Conservation (phyloP, 1,140 invertebrate species). For the Halotydeus destructor region DNA sequence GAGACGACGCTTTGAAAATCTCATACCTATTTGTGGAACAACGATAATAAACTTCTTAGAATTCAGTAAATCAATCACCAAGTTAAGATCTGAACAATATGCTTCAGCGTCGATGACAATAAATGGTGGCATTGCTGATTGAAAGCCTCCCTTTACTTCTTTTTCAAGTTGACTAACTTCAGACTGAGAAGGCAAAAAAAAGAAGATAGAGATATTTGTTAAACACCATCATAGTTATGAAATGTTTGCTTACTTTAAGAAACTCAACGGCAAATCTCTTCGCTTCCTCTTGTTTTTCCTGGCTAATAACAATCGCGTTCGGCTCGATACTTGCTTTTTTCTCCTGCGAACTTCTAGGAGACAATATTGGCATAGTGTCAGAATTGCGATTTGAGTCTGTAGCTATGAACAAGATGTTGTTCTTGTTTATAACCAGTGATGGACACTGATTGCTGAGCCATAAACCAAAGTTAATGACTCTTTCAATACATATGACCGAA, state of each 20-base stretch:
- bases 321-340: no score
- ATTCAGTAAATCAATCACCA: constrained; percentile 52
- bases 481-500: no score
- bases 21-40: constrained; percentile 47
- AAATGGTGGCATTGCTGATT: constrained; percentile 25
- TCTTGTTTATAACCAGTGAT: no score
- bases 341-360: no score
- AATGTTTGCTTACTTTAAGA: not conserved
- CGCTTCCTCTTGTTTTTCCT: not conserved
- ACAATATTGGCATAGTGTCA: no score
- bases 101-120: constrained; percentile 48
- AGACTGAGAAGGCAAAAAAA: constrained; percentile 24
- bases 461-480: no score
- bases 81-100: constrained; percentile 42
- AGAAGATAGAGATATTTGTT: no score
- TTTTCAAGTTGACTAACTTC: constrained; percentile 45
- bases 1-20: constrained; percentile 9
- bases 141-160: constrained; percentile 21
- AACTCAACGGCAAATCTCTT: not conserved
- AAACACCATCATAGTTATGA: not conserved
- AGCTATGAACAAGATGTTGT: no score
- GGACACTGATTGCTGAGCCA: no score
- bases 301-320: no score
- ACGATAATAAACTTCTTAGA: constrained; percentile 53
- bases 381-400: no score